A percentile compares a stretch with the other conserved stretches of the same genome.
phyloP scores from a whole-genome alignment of 92 coral and sea anemone species.

The Paragorgia papillata region DNA sequence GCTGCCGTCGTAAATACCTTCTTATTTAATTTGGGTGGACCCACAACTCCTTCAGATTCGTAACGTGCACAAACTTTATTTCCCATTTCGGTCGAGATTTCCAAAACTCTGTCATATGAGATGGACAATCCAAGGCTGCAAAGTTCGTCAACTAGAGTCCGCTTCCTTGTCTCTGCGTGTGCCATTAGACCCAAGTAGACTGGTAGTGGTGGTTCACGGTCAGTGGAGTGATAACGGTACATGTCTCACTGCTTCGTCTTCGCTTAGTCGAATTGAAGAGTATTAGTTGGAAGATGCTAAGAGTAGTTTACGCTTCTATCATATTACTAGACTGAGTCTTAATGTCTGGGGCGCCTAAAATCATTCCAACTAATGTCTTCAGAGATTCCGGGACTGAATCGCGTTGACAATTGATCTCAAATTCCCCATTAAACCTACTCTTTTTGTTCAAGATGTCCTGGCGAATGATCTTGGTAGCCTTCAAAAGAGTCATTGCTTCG shows the following conservation, averaged over 20 bases:
- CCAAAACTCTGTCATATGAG: conserved; percentile 65
- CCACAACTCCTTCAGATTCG: conserved; percentile 61
- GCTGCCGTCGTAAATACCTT: conserved; percentile 61
- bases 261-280: conserved; percentile 57
- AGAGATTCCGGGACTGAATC: conserved; percentile 58
- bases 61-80: conserved; percentile 58
- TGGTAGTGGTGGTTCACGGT: too few relatives aligned
- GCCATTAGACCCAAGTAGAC: conserved; percentile 59
- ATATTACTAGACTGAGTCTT: conserved; percentile 50
- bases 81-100: conserved; percentile 67
- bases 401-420: conserved; percentile 50
- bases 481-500: conserved; percentile 53
- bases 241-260: conserved; percentile 48
- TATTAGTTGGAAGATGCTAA: conserved; percentile 63
- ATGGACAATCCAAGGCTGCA: conserved; percentile 64
- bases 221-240: conserved; percentile 44
- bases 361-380: conserved; percentile 52
- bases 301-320: conserved; percentile 39
- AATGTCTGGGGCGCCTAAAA: conserved; percentile 58
- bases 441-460: conserved; percentile 46
- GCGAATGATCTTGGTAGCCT: conserved; percentile 60
- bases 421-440: conserved; percentile 44
- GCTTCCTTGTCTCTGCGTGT: conserved; percentile 65
- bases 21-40: conserved; percentile 58
- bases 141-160: conserved; percentile 52